Percentiles rank a stretch among this genome's conserved stretches.
These are phyloP conservation scores for Eilema caniola DNA, from an alignment of 2,888 invertebrate species.

Conservation along the genomic window DNA sequence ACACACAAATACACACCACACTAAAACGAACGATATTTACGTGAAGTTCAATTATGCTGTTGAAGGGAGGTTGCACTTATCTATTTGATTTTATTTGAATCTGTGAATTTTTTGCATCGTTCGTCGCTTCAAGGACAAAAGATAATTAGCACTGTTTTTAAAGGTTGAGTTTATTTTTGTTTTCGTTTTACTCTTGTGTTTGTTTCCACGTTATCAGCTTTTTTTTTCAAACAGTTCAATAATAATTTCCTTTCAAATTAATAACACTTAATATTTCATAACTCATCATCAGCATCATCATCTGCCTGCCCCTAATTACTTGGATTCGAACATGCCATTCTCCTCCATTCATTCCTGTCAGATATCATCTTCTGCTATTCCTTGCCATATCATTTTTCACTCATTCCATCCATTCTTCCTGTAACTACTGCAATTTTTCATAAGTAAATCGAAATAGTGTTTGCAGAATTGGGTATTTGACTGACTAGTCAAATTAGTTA, in stretches of 20 bases:
- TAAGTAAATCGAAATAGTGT: background rate
- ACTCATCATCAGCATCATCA: no score
- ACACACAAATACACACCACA: no score
- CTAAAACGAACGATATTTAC: conserved; percentile 56
- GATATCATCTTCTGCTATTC: no score
- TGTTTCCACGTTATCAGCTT: no score
- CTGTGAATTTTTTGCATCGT: conserved; percentile 41
- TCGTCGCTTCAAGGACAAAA: conserved; percentile 37
- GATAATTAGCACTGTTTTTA: conserved; percentile 16
- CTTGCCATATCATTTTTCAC: no score
- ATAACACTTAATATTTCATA: background rate
- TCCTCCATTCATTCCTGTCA: no score
- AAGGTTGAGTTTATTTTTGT: background rate
- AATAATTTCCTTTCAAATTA: background rate
- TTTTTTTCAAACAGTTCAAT: no score
- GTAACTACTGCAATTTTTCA: background rate
- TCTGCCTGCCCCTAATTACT: no score
- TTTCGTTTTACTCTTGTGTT: background rate
- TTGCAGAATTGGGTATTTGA: no score
- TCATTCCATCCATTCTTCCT: no score
- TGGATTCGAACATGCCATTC: no score
- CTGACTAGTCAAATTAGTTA: no score
- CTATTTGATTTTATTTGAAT: conserved; percentile 35
- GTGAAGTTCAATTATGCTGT: conserved; percentile 70
- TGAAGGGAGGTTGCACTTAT: conserved; percentile 52